These are phyloP conservation scores for Rhabdomys pumilio DNA, from an alignment of 2,797 vertebrate genomes.

Conservation along the genomic window DNA sequence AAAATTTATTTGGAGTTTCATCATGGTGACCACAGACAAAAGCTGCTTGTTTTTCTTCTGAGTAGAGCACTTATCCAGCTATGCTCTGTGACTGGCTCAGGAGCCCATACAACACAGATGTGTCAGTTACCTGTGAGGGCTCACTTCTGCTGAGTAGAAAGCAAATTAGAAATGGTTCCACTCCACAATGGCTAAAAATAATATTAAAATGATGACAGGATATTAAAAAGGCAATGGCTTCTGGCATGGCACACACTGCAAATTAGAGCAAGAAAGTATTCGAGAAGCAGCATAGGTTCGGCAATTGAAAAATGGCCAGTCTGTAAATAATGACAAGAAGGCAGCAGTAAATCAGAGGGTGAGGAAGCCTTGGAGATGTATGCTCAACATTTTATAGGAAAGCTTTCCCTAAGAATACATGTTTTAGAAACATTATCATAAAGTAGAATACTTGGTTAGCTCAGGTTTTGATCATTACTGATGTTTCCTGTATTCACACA, in stretches of 20 bases:
- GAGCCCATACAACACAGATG: background rate
- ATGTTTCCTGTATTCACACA: background rate
- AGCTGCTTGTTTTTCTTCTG: background rate
- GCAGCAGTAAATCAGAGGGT: background rate
- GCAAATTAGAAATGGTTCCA: background rate
- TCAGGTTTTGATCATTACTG: constrained; percentile 79
- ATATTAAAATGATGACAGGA: background rate
- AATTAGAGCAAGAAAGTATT: background rate
- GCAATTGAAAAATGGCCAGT: background rate
- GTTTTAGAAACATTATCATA: constrained; percentile 9
- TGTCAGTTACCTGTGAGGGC: background rate
- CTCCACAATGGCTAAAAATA: background rate
- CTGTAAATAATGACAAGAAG: background rate
- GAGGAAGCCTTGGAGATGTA: background rate
- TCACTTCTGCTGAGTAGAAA: constrained; percentile 3
- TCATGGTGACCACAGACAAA: background rate
- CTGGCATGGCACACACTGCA: background rate
- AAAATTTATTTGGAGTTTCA: constrained; percentile 5
- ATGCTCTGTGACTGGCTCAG: background rate
- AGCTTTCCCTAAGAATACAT: background rate
- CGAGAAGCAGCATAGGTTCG: background rate
- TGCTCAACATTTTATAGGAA: background rate
- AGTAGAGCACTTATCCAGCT: background rate
- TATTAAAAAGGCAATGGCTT: background rate
- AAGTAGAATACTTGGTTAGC: constrained; percentile 75